Conservation (phyloP, 1,140 invertebrate species). For the Drosophila parvula region DNA sequence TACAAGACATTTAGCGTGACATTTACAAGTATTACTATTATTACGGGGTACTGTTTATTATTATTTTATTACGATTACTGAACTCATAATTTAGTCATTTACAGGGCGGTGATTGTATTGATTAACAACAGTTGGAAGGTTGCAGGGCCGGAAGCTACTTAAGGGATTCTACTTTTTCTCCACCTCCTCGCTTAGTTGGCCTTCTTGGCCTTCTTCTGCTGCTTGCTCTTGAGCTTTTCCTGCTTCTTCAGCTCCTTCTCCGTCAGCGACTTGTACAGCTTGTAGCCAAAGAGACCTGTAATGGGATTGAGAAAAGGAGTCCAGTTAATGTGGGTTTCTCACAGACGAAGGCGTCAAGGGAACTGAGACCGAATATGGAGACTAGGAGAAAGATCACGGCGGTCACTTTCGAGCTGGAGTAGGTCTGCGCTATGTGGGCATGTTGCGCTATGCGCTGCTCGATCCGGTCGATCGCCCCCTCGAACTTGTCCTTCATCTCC, state of each 20-base stretch:
- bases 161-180: conserved; percentile 4
- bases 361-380: conserved; percentile 68
- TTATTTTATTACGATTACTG: conserved; percentile 58
- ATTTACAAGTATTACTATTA: conserved; percentile 29
- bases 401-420: conserved; percentile 67
- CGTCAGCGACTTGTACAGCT: conserved; percentile 90
- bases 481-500: conserved; percentile 73
- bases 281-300: conserved; percentile 94
- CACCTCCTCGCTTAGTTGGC: conserved; percentile 54
- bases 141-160: conserved; percentile 26
- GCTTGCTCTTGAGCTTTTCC: conserved; percentile 86
- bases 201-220: conserved; percentile 81
- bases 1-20: conserved; percentile 23
- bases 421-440: conserved; percentile 66
- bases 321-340: conserved; percentile 19
- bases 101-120: conserved; percentile 47
- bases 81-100: conserved; percentile 59
- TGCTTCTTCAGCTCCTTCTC: conserved; percentile 89
- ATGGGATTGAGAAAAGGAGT: conserved; percentile 53
- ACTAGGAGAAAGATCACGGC: conserved; percentile 73
- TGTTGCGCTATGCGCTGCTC: conserved; percentile 66
- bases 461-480: conserved; percentile 60
- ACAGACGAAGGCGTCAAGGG: neutral
- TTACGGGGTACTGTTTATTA: conserved; percentile 41
- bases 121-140: conserved; percentile 46